Conservation (phyloP, 2,797 vertebrate species). For the Chelonia mydas region DNA sequence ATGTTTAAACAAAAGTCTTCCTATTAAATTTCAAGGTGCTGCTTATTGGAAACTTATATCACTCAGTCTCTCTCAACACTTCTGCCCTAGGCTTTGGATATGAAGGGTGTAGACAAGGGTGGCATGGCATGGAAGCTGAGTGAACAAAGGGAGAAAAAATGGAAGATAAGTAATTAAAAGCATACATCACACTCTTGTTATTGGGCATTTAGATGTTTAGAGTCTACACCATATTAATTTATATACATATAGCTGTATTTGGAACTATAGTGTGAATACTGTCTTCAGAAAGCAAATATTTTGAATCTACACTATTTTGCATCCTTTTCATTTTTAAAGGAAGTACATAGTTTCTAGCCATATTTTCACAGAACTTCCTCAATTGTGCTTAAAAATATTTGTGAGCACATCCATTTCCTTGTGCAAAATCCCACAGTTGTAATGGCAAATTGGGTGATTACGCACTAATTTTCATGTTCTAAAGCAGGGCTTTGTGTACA, state of each 20-base stretch:
- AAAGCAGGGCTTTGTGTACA: background rate
- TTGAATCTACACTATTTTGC: background rate
- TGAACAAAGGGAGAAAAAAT: background rate
- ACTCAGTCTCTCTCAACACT: background rate
- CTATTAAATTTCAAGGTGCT: background rate
- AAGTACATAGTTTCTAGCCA: no score
- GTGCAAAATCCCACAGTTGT: background rate
- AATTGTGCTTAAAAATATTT: background rate
- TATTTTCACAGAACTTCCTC: background rate
- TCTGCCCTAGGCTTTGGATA: background rate
- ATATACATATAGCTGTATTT: background rate
- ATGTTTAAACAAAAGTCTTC: background rate
- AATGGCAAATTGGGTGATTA: background rate
- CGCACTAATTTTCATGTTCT: background rate
- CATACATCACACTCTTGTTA: slow-evolving; percentile 10
- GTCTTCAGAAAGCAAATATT: background rate
- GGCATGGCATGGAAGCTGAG: background rate
- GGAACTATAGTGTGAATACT: background rate
- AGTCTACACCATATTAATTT: rapidly evolving
- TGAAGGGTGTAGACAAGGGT: background rate
- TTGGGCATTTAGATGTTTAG: background rate
- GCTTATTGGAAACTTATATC: background rate
- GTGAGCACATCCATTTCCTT: background rate
- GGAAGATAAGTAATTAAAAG: background rate
- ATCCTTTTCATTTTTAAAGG: background rate